phyloP scores from a whole-genome alignment of 2,797 vertebrate species.

The Darevskia mixta region DNA sequence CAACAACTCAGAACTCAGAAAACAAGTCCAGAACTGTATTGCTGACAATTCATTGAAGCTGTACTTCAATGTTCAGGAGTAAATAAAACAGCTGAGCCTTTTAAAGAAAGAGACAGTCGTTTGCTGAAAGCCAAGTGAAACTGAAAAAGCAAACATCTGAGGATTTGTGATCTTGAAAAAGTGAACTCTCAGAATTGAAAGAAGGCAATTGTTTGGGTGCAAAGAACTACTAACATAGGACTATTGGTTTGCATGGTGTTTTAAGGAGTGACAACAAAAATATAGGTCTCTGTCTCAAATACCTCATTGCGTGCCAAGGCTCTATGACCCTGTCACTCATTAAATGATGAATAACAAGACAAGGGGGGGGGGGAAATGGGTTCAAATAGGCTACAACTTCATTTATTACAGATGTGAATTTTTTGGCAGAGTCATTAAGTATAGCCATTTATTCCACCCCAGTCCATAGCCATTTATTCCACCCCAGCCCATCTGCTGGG shows the following conservation, averaged over 20 bases:
- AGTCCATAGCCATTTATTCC: too few relatives aligned
- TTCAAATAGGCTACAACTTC: too few relatives aligned
- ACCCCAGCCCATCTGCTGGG: too few relatives aligned
- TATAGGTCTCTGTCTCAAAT: not conserved
- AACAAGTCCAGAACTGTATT: conserved; percentile 60
- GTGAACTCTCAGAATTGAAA: not conserved
- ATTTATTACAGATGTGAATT: too few relatives aligned
- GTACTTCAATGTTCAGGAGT: conserved; percentile 1
- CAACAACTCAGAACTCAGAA: conserved; percentile 74
- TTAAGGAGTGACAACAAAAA: not conserved
- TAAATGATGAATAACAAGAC: too few relatives aligned
- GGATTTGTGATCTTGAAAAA: not conserved
- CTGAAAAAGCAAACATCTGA: not conserved
- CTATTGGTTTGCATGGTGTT: not conserved
- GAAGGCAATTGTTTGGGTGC: not conserved
- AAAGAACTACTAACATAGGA: too few relatives aligned
- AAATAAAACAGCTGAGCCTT: conserved; percentile 4
- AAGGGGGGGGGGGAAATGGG: too few relatives aligned
- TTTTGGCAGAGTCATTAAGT: too few relatives aligned
- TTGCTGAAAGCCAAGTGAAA: not conserved
- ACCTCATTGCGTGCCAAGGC: not conserved
- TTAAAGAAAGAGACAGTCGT: not conserved
- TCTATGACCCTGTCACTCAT: too few relatives aligned
- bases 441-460: too few relatives aligned
- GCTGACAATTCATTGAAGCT: conserved; percentile 24